Base-by-base conservation (phyloP, 2,113 vertebrate genomes). In the Clarias magur region DNA sequence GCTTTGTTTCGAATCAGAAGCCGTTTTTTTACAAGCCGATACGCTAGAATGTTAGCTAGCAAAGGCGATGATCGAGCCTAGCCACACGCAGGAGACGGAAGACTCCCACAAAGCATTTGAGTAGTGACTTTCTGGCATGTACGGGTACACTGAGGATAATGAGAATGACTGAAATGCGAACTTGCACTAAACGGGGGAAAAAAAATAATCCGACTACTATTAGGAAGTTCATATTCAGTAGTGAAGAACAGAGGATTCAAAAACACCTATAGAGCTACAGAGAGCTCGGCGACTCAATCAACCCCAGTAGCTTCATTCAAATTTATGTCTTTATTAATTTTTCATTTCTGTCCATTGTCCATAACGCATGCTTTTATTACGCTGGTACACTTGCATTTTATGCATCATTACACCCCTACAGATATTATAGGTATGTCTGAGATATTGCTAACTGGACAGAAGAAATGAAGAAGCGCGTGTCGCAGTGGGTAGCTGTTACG, bases 401-500 rank as follows among this genome's bases (percentile, higher is more conserved):
- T 21, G n/a, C 30, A 59, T 30, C 16, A 4, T 57, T 23, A 59
- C 27, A 60, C 56, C 54, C 3, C 17, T 34, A 30, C 13, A 25
- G 25, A 12, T 53, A 34, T 8, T 48, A 48, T 8, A 70, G 16
- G 19, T 19, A 3, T 19, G 19, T 34, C 10, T 73, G 70, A 42
- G 16, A 57, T 86, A 25, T 68, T 81, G 1, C 63, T 59, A 12
- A 60, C 7, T 12, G 34, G 17, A 23, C 67, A 34, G 27, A 30
- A 25, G 3, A 16, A 63, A 57, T 42, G 17, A 60, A 65, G n/a
- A 12, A 59, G 42, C 11, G 27, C 11, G 42, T 85, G 83, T 19
- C 85, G 81, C 88, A 82, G 67, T 80, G 89, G 88, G 88, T 87
- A 88, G 88, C 88, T 89, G 86, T 89, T 89, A 89, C 63, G 15